A percentile compares a stretch with the other conserved stretches of the same genome.
Conservation (phyloP, 2,888 invertebrate species). For the Alloscopus bannaensis region DNA sequence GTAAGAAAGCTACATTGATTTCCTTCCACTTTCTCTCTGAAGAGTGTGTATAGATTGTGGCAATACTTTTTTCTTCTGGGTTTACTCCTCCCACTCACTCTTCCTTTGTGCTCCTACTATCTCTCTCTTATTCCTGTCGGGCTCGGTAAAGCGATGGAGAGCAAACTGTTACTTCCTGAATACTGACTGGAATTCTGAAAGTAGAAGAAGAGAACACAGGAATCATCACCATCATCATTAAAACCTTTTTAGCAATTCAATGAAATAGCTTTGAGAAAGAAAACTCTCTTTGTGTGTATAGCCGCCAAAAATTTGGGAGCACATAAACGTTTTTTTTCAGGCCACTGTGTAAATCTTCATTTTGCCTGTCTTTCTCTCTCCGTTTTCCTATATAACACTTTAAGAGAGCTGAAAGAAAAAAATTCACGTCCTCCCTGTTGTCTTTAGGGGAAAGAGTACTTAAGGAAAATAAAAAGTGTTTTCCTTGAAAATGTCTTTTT, state of each 20-base stretch:
- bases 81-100: conserved; percentile 43
- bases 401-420: too few species aligned
- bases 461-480: too few species aligned
- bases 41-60: conserved; percentile 7
- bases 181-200: conserved; percentile 30
- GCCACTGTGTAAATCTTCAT: conserved; percentile 32
- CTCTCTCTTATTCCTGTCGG: background rate
- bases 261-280: conserved; percentile 41
- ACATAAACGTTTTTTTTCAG: conserved; percentile 25
- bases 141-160: conserved; percentile 7
- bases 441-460: too few species aligned
- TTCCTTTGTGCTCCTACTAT: conserved; percentile 6
- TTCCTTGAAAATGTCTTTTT: too few species aligned
- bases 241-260: conserved; percentile 58
- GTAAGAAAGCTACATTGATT: too few species aligned
- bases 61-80: conserved; percentile 29
- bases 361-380: too few species aligned
- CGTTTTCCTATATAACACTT: too few species aligned
- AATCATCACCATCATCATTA: conserved; percentile 51
- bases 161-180: conserved; percentile 5
- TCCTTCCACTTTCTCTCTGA: too few species aligned
- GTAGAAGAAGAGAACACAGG: conserved; percentile 36
- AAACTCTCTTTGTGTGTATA: too few species aligned
- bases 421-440: too few species aligned
- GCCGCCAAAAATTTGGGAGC: background rate